phyloP scores from a whole-genome alignment of 64 coral and sea anemone genomes.

The Pachyseris speciosa region DNA sequence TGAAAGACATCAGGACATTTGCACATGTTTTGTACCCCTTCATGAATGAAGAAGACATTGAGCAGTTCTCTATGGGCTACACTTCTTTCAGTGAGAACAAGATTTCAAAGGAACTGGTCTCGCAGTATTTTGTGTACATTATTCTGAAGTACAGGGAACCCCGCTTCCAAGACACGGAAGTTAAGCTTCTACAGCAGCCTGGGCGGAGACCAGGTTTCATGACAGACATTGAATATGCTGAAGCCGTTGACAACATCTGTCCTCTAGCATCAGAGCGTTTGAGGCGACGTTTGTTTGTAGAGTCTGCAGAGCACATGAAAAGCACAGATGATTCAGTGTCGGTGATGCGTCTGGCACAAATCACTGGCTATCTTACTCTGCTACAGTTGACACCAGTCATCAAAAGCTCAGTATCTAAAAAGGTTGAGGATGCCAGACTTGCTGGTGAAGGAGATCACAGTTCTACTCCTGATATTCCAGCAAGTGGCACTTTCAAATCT shows the following conservation, averaged over 20 bases:
- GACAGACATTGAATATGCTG: slow-evolving; percentile 97
- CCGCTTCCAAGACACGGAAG: slow-evolving; percentile 91
- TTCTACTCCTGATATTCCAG: background rate
- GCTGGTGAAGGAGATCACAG: background rate
- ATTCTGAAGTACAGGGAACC: slow-evolving; percentile 97
- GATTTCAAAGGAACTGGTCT: slow-evolving; percentile 86
- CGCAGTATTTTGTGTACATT: slow-evolving; percentile 93
- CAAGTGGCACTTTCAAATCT: background rate
- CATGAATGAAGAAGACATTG: slow-evolving; percentile 97
- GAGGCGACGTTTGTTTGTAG: slow-evolving; percentile 79
- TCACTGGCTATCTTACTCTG: slow-evolving; percentile 86
- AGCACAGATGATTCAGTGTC: slow-evolving; percentile 77
- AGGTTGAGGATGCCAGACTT: slow-evolving; percentile 39
- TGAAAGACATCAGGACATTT: slow-evolving; percentile 86
- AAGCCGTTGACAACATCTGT: slow-evolving; percentile 96
- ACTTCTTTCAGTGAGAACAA: slow-evolving; percentile 98
- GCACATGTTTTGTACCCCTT: slow-evolving; percentile 88
- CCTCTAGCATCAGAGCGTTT: slow-evolving; percentile 91
- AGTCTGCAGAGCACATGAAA: slow-evolving; percentile 83
- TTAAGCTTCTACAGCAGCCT: slow-evolving; percentile 83
- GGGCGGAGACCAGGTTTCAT: slow-evolving; percentile 85
- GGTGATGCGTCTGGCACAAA: slow-evolving; percentile 89
- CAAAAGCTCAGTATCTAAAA: slow-evolving; percentile 60
- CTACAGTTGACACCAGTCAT: slow-evolving; percentile 79
- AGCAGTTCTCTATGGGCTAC: slow-evolving; percentile 98